These are phyloP conservation scores for Crotalus adamanteus DNA, from an alignment of 2,797 vertebrate species.

Conservation along the genomic window DNA sequence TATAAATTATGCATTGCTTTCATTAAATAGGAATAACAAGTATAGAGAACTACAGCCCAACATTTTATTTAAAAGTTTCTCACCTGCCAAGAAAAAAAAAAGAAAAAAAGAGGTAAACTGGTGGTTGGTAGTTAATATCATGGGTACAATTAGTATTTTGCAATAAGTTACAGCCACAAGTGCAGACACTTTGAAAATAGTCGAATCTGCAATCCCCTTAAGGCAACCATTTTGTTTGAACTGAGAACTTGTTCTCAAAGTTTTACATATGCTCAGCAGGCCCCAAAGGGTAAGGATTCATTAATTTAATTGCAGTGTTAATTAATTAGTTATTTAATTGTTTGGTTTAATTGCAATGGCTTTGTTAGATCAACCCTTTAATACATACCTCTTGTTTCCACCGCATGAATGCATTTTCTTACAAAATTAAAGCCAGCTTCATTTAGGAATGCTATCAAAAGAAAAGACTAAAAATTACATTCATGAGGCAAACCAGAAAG, in stretches of 20 bases:
- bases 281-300: neutral
- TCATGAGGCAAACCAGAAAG: neutral
- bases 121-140: neutral
- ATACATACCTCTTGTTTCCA: conserved; percentile 84
- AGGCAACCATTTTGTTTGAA: neutral
- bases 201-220: neutral
- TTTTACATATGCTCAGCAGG: neutral
- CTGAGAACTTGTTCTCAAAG: neutral
- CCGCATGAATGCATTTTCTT: conserved; percentile 89
- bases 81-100: neutral
- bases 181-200: neutral
- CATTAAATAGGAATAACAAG: neutral
- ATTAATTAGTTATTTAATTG: neutral
- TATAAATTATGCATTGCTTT: neutral
- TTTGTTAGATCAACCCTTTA: conserved; percentile 33
- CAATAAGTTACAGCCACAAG: neutral
- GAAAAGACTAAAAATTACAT: conserved; percentile 42
- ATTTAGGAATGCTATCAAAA: conserved; percentile 88
- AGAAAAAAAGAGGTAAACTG: neutral
- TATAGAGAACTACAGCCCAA: neutral
- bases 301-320: neutral
- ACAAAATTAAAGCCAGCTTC: conserved; percentile 94
- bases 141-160: neutral
- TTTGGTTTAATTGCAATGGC: neutral
- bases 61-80: neutral